Conservation (phyloP, 1,140 invertebrate species). For the Diabrotica undecimpunctata region DNA sequence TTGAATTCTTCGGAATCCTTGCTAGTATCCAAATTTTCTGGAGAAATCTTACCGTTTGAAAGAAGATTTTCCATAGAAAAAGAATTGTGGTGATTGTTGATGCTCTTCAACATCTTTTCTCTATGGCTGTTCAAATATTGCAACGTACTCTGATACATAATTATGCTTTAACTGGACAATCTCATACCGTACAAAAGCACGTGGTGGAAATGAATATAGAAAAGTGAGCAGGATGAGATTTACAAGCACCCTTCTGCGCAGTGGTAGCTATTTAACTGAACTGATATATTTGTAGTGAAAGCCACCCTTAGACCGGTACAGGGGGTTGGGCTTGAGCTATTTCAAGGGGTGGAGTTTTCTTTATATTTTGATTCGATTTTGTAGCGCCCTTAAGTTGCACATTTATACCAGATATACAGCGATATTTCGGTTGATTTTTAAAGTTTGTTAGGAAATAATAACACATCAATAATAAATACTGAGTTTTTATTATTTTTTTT, state of each 20-base stretch:
- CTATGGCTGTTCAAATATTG: constrained; percentile 36
- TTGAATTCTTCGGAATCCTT: constrained; percentile 24
- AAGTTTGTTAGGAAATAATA: neutral
- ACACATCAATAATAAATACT: neutral
- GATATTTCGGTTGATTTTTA: neutral
- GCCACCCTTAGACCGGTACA: constrained; percentile 37
- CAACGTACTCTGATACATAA: constrained; percentile 41
- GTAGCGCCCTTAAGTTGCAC: constrained; percentile 30
- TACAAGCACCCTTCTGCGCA: constrained; percentile 20
- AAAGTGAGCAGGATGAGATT: constrained; percentile 11
- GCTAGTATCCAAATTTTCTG: constrained; percentile 36
- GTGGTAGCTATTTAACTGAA: constrained; percentile 23
- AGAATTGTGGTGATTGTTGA: constrained; percentile 43
- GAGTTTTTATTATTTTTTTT: constrained; percentile 8
- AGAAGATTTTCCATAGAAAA: constrained; percentile 47
- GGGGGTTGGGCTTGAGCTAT: constrained; percentile 34
- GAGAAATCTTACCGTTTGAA: constrained; percentile 40
- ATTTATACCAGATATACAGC: constrained; percentile 26
- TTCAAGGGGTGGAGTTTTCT: constrained; percentile 41
- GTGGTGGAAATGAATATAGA: constrained; percentile 7
- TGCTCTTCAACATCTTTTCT: constrained; percentile 43
- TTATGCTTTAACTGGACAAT: neutral
- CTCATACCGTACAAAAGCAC: constrained; percentile 5
- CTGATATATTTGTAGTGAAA: constrained; percentile 38
- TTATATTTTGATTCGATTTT: constrained; percentile 32